Conservation (phyloP, 2,888 invertebrate genomes). For the Nasonovia ribisnigri region DNA sequence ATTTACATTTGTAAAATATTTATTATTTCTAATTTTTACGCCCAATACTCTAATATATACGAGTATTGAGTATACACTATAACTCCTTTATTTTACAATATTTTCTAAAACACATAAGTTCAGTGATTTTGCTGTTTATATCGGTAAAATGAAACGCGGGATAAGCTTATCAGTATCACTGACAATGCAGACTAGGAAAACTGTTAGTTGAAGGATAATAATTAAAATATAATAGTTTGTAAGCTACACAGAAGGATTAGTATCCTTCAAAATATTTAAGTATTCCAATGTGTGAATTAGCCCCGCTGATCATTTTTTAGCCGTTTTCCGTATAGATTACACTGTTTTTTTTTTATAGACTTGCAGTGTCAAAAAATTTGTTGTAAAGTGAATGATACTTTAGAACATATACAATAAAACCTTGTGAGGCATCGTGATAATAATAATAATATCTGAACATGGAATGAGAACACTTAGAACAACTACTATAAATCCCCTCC, state of each 20-base stretch:
- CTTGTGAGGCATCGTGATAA: too few relatives aligned
- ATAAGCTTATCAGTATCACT: too few relatives aligned
- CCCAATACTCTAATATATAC: too few relatives aligned
- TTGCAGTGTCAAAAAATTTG: neutral
- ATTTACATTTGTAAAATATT: neutral
- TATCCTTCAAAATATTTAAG: neutral
- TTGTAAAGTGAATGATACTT: too few relatives aligned
- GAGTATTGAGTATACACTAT: too few relatives aligned
- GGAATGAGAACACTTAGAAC: too few relatives aligned
- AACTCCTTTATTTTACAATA: neutral
- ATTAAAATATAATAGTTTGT: neutral
- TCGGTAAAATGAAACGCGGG: neutral
- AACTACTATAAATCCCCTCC: too few relatives aligned
- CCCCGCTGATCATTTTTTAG: neutral
- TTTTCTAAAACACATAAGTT: neutral
- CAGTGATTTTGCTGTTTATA: neutral
- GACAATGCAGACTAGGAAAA: neutral
- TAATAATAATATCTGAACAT: too few relatives aligned
- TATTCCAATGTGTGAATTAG: neutral
- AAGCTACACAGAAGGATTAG: neutral
- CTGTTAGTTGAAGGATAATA: neutral
- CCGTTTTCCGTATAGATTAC: neutral
- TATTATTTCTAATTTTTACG: neutral
- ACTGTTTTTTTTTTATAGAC: neutral
- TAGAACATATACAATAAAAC: too few relatives aligned